These are phyloP conservation scores for Temnothorax nylanderi DNA, from an alignment of 1,140 invertebrate genomes.

Conservation along the genomic window DNA sequence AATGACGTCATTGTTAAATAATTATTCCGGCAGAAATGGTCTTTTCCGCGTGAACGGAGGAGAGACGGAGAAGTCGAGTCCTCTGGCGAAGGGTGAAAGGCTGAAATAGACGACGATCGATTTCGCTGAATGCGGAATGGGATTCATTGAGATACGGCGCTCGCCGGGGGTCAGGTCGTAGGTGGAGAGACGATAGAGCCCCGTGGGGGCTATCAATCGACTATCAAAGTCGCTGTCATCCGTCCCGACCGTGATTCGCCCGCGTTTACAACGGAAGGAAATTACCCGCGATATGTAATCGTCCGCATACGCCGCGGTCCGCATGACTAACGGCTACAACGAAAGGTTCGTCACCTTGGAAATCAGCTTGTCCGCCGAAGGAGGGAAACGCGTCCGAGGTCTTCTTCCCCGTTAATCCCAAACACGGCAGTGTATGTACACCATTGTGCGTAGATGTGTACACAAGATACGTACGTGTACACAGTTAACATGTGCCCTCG, in stretches of 20 bases:
- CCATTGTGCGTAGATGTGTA: not conserved
- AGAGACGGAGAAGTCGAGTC: not conserved
- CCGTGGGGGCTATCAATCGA: conserved; percentile 5
- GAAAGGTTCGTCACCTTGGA: conserved; percentile 26
- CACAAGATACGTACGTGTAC: not conserved
- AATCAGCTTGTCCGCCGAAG: not conserved
- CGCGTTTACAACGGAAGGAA: conserved; percentile 40
- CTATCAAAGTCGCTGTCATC: conserved; percentile 38
- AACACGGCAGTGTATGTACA: not conserved
- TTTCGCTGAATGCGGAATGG: conserved; percentile 38
- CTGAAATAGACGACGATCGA: conserved; percentile 48
- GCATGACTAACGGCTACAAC: conserved; percentile 1
- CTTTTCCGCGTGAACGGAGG: not conserved
- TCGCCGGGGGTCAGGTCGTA: conserved; percentile 5
- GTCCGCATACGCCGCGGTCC: not conserved
- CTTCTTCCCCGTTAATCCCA: conserved; percentile 16
- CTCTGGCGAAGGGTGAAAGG: not conserved
- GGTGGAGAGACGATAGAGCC: not conserved
- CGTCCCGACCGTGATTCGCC: not conserved
- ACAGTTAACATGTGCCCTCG: not conserved
- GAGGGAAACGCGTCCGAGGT: not conserved
- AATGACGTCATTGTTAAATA: conserved; percentile 14
- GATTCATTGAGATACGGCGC: conserved; percentile 42
- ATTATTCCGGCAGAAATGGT: not conserved
- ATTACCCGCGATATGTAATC: conserved; percentile 53